phyloP scores from a whole-genome alignment of 2,888 invertebrate species.

The Xestia ashworthii region DNA sequence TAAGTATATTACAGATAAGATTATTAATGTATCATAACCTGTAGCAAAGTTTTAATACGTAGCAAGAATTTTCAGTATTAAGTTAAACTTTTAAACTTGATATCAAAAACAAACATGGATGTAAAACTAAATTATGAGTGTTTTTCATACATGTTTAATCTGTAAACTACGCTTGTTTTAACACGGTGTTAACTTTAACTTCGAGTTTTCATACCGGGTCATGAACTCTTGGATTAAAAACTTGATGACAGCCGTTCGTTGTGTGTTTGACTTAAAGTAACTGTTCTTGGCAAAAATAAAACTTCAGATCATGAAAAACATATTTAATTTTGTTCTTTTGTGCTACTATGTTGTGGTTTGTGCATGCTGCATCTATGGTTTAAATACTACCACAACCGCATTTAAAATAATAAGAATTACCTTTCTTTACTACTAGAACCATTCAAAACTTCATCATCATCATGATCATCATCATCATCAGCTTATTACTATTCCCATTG shows the following conservation, averaged over 20 bases:
- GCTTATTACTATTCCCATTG: too few species aligned
- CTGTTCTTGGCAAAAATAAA: not conserved
- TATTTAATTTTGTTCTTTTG: too few species aligned
- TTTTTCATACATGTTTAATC: constrained; percentile 25
- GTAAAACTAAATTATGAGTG: constrained; percentile 2
- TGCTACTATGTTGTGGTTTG: not conserved
- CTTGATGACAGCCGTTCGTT: constrained; percentile 1
- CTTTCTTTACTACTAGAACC: too few species aligned
- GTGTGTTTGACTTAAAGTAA: not conserved
- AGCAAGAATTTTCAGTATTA: constrained; percentile 9
- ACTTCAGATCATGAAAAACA: not conserved
- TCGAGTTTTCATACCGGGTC: not conserved
- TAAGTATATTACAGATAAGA: constrained; percentile 17
- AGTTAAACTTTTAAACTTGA: constrained; percentile 11
- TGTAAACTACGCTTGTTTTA: constrained; percentile 25
- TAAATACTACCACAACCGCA: not conserved
- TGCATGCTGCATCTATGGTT: not conserved
- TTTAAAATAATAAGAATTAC: too few species aligned
- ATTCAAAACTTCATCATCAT: too few species aligned
- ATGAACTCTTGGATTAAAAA: constrained; percentile 18
- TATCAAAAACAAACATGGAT: constrained; percentile 13
- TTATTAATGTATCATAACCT: constrained; percentile 12
- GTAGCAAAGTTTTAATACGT: constrained; percentile 17
- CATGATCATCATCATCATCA: too few species aligned
- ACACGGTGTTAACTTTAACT: not conserved